Evolutionary conservation across 2,888 invertebrate species (phyloP).

Genomic region (Drosophila fulvimacula): DNA sequence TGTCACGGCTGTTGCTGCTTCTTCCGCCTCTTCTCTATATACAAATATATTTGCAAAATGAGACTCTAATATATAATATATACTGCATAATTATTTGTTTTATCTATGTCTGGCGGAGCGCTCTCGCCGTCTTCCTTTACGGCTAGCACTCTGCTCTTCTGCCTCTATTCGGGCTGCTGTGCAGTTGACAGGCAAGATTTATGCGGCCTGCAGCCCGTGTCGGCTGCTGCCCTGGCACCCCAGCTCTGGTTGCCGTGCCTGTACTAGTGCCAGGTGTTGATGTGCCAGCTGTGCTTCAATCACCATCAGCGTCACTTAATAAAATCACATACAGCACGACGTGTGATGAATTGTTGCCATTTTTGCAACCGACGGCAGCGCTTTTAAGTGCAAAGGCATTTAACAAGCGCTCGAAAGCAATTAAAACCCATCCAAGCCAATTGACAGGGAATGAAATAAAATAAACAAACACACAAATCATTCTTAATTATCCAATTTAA

Average conservation of each 20-base stretch:
- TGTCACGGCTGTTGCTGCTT: constrained; percentile 35
- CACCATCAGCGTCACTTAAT: constrained; percentile 79
- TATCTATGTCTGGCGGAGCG: constrained; percentile 10
- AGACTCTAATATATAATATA: constrained; percentile 26
- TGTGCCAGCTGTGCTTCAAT: constrained; percentile 78
- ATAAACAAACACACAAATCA: constrained; percentile 9
- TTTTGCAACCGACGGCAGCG: constrained; percentile 54
- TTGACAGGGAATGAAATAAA: constrained; percentile 20
- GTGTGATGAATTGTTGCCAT: constrained; percentile 72
- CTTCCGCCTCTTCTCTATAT: not conserved
- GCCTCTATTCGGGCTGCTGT: constrained; percentile 37
- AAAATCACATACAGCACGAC: constrained; percentile 72
- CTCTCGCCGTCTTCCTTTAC: not conserved
- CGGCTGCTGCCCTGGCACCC: constrained; percentile 9
- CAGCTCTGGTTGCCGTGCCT: not conserved
- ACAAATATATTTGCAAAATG: constrained; percentile 13
- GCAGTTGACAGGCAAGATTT: constrained; percentile 76
- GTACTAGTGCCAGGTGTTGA: constrained; percentile 69
- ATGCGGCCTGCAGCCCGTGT: constrained; percentile 63
- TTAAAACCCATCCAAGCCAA: constrained; percentile 46
- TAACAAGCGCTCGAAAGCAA: constrained; percentile 54
- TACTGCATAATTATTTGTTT: constrained; percentile 61
- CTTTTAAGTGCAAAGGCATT: constrained; percentile 62
- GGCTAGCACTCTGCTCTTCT: constrained; percentile 5
- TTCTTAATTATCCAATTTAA: constrained; percentile 9